Evolutionary conservation across 2,797 vertebrate genomes (phyloP).

Genomic region (Clarias platycephalus): DNA sequence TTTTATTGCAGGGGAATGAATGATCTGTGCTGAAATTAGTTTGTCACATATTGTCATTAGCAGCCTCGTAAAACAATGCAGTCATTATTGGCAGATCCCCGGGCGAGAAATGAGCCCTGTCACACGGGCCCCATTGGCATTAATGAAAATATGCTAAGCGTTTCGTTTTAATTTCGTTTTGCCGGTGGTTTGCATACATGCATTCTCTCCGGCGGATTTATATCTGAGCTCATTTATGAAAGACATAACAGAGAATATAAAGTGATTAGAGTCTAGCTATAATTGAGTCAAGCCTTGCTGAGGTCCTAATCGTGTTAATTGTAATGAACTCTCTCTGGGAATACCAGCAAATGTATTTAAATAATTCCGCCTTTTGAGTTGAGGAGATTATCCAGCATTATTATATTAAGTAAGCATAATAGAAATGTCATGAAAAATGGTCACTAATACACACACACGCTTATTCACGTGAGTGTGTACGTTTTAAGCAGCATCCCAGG

Average conservation of each 20-base stretch:
- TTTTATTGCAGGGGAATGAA: slow-evolving; percentile 74
- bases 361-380: slow-evolving; percentile 69
- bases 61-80: slow-evolving; percentile 90
- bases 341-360: slow-evolving; percentile 77
- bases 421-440: slow-evolving; percentile 71
- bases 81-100: slow-evolving; percentile 81
- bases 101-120: slow-evolving; percentile 83
- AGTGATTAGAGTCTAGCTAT: slow-evolving; percentile 83
- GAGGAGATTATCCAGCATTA: slow-evolving; percentile 64
- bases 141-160: slow-evolving; percentile 93
- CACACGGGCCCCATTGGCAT: slow-evolving; percentile 89
- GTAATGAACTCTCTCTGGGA: slow-evolving; percentile 85
- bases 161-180: slow-evolving; percentile 83
- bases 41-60: slow-evolving; percentile 84
- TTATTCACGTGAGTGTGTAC: slow-evolving; percentile 10
- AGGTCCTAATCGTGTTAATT: slow-evolving; percentile 93
- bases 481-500: neutral
- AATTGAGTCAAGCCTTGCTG: slow-evolving; percentile 69
- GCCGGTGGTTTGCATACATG: slow-evolving; percentile 79
- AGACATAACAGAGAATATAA: slow-evolving; percentile 74
- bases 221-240: slow-evolving; percentile 88
- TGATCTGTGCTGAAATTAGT: slow-evolving; percentile 80
- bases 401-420: slow-evolving; percentile 70
- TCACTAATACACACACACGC: slow-evolving; percentile 51
- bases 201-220: slow-evolving; percentile 71